A percentile compares a stretch with the other conserved stretches of the same genome.
These are phyloP conservation scores for Coecobrya sp. DNA, from an alignment of 2,888 invertebrate species.

Conservation along the genomic window DNA sequence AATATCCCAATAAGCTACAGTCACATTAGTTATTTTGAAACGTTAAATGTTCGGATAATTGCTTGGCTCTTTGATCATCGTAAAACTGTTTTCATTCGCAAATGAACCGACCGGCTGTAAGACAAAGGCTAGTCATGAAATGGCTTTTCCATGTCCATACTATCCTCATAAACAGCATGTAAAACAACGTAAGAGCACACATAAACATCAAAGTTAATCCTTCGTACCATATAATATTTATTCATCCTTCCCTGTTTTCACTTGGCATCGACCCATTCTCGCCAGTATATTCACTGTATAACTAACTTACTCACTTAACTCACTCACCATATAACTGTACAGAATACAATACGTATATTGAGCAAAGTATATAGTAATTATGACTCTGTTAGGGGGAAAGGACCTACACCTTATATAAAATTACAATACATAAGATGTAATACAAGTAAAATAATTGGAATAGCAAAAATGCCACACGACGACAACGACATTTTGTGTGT, in stretches of 20 bases:
- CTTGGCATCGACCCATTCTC: constrained; percentile 29
- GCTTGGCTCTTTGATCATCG: constrained; percentile 7
- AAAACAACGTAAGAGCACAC: constrained; percentile 20
- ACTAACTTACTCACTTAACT: background rate
- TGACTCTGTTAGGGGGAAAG: background rate
- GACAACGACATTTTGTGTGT: constrained; percentile 18
- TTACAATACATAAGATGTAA: background rate
- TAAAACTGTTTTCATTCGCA: constrained; percentile 24
- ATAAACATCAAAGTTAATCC: constrained; percentile 44
- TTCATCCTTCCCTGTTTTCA: constrained; percentile 8
- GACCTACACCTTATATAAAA: background rate
- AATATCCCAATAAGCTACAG: background rate
- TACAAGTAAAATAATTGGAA: background rate
- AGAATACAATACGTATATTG: background rate
- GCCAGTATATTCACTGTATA: background rate
- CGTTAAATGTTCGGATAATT: constrained; percentile 29
- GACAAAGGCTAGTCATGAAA: background rate
- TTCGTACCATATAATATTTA: constrained; percentile 35
- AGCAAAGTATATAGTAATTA: background rate
- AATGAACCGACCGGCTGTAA: background rate
- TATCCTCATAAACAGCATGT: constrained; percentile 31
- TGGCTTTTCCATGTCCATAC: background rate
- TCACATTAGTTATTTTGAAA: constrained; percentile 16
- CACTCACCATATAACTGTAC: no score
- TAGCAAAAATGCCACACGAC: constrained; percentile 26